These are phyloP conservation scores for Halisarca cf. caerulea DNA, from an alignment of 37 sponge, comb jelly and placozoan species.

Conservation along the genomic window DNA sequence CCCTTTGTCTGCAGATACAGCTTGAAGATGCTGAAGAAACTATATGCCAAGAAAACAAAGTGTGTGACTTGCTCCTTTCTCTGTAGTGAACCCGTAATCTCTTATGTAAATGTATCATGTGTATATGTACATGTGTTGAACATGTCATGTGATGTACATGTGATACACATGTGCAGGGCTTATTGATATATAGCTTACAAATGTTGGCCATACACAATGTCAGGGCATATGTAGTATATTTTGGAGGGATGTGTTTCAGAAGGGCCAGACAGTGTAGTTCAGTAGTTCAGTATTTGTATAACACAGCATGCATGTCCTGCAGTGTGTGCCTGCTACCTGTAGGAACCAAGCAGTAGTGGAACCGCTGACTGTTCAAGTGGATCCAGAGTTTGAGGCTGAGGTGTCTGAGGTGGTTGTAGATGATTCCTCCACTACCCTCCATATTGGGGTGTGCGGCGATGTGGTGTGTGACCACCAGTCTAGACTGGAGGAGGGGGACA, in stretches of 20 bases:
- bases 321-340: not conserved
- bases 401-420: conserved; percentile 21
- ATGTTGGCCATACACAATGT: too few species aligned
- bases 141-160: too few species aligned
- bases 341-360: conserved; percentile 1
- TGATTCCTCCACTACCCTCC: not conserved
- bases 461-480: not conserved
- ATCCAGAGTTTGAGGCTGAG: not conserved
- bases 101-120: too few species aligned
- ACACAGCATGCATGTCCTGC: not conserved
- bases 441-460: conserved; percentile 5
- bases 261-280: too few species aligned
- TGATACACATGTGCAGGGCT: too few species aligned
- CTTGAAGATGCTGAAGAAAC: not conserved
- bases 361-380: not conserved
- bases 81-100: too few species aligned
- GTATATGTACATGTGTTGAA: too few species aligned
- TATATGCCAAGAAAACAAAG: conserved; percentile 5
- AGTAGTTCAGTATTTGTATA: too few species aligned
- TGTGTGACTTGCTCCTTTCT: too few species aligned
- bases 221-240: too few species aligned
- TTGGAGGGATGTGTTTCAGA: too few species aligned
- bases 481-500: not conserved
- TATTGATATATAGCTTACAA: too few species aligned
- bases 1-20: conserved; percentile 24